Percentiles rank a stretch among this genome's conserved stretches.
Conservation (phyloP, 2,113 vertebrate genomes). For the Pantherophis guttatus region DNA sequence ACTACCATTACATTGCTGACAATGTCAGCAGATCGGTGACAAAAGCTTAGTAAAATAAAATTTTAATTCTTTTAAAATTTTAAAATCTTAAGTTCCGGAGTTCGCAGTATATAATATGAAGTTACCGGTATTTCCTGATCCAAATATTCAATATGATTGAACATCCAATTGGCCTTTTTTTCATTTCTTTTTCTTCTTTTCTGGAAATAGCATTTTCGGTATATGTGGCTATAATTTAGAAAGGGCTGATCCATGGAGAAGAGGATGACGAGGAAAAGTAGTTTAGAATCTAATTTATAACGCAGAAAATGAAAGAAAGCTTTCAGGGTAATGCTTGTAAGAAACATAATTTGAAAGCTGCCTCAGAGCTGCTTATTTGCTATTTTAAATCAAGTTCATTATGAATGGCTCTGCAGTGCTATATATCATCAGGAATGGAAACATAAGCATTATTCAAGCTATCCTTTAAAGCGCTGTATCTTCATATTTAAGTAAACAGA, state of each 20-base stretch:
- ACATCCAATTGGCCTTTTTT: slow-evolving; percentile 31
- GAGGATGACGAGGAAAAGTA: slow-evolving; percentile 14
- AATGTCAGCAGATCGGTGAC: no score
- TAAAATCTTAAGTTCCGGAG: no score
- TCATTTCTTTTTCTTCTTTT: background rate
- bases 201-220: slow-evolving; percentile 21
- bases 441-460: slow-evolving; percentile 47
- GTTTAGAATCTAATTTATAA: slow-evolving; percentile 49
- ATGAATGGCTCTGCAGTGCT: slow-evolving; percentile 32
- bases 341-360: slow-evolving; percentile 49
- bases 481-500: slow-evolving; percentile 41
- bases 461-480: slow-evolving; percentile 6
- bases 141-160: slow-evolving; percentile 31
- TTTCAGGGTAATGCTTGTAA: slow-evolving; percentile 48
- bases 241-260: slow-evolving; percentile 34
- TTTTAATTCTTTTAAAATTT: no score
- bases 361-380: slow-evolving; percentile 34
- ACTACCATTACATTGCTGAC: no score
- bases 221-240: slow-evolving; percentile 51
- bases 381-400: slow-evolving; percentile 59
- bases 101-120: slow-evolving; percentile 3
- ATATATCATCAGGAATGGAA: slow-evolving; percentile 43
- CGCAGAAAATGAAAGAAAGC: slow-evolving; percentile 46
- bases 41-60: no score
- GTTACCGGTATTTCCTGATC: background rate